Conservation (phyloP, 2,888 invertebrate genomes). For the Gymnoscelis rufifasciata region DNA sequence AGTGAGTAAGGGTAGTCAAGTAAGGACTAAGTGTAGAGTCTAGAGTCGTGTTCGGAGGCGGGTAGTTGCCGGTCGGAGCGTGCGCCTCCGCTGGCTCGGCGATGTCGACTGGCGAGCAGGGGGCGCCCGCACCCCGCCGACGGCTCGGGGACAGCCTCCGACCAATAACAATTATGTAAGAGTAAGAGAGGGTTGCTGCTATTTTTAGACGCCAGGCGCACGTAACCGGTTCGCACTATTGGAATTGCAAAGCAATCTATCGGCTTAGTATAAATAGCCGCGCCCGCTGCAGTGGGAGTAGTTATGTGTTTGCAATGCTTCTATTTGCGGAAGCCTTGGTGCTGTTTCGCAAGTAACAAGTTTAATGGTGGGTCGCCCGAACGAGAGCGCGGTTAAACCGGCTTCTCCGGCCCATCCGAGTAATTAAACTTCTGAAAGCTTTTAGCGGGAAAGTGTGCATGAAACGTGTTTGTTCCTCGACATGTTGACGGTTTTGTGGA, state of each 20-base stretch:
- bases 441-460: slow-evolving; percentile 29
- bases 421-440: slow-evolving; percentile 40
- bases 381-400: slow-evolving; percentile 29
- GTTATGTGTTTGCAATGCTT: slow-evolving; percentile 44
- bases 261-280: slow-evolving; percentile 45
- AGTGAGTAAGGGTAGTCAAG: not conserved
- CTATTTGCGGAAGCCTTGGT: slow-evolving; percentile 56
- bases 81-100: slow-evolving; percentile 39
- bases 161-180: slow-evolving; percentile 69
- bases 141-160: slow-evolving; percentile 61
- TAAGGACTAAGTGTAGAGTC: not conserved
- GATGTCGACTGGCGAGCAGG: slow-evolving; percentile 45
- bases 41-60: slow-evolving; percentile 2
- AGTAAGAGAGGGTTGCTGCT: slow-evolving; percentile 55
- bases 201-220: slow-evolving; percentile 55
- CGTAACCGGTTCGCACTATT: slow-evolving; percentile 49
- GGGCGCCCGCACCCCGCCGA: slow-evolving; percentile 28
- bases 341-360: slow-evolving; percentile 52
- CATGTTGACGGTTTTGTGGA: slow-evolving; percentile 34
- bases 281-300: slow-evolving; percentile 39
- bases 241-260: slow-evolving; percentile 39
- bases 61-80: slow-evolving; percentile 28
- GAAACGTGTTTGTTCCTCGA: slow-evolving; percentile 32
- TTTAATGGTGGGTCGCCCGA: slow-evolving; percentile 34
- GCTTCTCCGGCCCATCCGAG: slow-evolving; percentile 30